Base-by-base conservation (phyloP, 2,797 vertebrate species). In the Dicrostonyx torquatus region DNA sequence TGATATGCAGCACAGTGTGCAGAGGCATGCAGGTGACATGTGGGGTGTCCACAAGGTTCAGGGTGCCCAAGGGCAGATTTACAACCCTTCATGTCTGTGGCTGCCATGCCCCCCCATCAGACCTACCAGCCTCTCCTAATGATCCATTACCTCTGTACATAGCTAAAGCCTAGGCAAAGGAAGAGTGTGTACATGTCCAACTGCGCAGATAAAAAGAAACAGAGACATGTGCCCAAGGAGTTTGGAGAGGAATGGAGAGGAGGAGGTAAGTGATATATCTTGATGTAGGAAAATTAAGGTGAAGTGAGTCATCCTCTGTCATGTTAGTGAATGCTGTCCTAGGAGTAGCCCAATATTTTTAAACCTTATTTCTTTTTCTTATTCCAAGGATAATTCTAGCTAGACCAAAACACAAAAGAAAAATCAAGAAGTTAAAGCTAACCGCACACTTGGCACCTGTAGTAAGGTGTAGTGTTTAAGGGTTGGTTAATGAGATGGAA, bases 281-380 rank as follows among this genome's bases (percentile, higher is more conserved):
- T 96, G 83, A 96, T 96, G 93, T 94, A 96, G 97, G 98, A 98
- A 97, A 97, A 93, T 84, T 96, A 95, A 97, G 96, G 83, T 97
- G 84, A 97, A 97, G 95, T 97, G 98, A 98, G 99, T 99, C 98
- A 97, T 98, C 96, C 91, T 96, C 50, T 97, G 96, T 97, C 96
- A 80, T 85, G 96, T 97, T 97, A 98, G 76, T 99, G 99, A 99
- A 98, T 99, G 99, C 99, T 99, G 99, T 98, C 98, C 99, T 97
- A 98, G 98, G 98, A 98, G 98, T 98, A 98, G 98, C 98, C 97
- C 98, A 98, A 96, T 97, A 96, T 98, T 98, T 98, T 96, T 97
- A 77, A 97, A 53, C 78, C 70, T 76, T 94, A 97, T 97, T 98
- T 98, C 97, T 97, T 98, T 98, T 98, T 98, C 98, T 98, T 98